Percentiles rank a stretch among this genome's conserved stretches.
Evolutionary conservation across 2,797 vertebrate genomes (phyloP).

Genomic region (Takifugu rubripes): DNA sequence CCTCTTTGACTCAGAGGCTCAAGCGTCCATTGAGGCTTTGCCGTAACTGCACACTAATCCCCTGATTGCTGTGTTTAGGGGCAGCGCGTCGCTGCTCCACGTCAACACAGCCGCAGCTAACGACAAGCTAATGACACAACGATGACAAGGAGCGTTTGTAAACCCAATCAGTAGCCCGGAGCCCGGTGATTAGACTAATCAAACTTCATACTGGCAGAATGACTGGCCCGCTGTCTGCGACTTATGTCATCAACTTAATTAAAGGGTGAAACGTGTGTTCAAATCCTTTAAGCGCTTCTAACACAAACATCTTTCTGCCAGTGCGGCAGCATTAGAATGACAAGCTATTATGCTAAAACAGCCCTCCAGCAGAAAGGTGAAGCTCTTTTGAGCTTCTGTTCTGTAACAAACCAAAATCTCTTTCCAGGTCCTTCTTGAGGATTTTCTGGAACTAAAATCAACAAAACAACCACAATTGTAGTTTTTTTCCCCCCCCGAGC

Average conservation of each 20-base stretch:
- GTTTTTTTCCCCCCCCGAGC: too few relatives aligned
- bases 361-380: too few relatives aligned
- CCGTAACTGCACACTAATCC: conserved; percentile 68
- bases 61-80: conserved; percentile 75
- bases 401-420: too few relatives aligned
- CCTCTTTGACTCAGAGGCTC: conserved; percentile 50
- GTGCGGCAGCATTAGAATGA: conserved; percentile 38
- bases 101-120: conserved; percentile 65
- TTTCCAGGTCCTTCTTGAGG: too few relatives aligned
- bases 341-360: not conserved
- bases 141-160: conserved; percentile 71
- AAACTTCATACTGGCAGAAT: conserved; percentile 59
- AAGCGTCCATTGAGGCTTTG: conserved; percentile 59
- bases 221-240: conserved; percentile 58
- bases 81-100: conserved; percentile 60
- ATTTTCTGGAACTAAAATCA: not conserved
- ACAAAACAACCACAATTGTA: not conserved
- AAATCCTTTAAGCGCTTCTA: conserved; percentile 34
- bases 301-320: conserved; percentile 42
- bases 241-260: conserved; percentile 68
- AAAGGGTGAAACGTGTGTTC: conserved; percentile 55
- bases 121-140: conserved; percentile 69
- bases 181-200: conserved; percentile 71
- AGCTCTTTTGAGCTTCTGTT: too few relatives aligned
- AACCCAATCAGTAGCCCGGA: conserved; percentile 68